Evolutionary conservation across 2,797 vertebrate genomes (phyloP), one percentile per base, ranked within the genome.

Genomic region (Protonibea diacanthus): DNA sequence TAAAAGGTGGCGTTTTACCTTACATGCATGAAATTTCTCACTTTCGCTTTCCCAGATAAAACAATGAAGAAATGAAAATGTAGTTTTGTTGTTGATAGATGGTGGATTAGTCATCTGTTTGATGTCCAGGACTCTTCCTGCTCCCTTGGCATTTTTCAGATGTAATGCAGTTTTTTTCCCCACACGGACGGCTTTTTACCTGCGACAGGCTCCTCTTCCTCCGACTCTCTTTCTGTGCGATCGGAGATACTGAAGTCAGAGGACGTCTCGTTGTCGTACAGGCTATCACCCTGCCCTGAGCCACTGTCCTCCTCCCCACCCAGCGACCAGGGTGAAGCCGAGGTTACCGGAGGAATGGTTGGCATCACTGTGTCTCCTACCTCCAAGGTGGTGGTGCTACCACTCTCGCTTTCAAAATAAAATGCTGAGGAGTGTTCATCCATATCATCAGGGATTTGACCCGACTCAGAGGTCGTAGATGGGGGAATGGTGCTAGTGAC

Each of bases 201-300:
- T 97, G 95, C 94, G 87, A 96, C 96, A 85, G 92, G 90, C 87
- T 96, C 92, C 90, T 95, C 90, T 88, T 95, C 95, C 92, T 96
- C 95, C 76, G 93, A 90, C 86, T 96, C 96, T 93, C 84, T 96
- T 81, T 97, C 97, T 69, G 93, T 95, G 87, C 89, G 93, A 73
- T 97, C 97, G 79, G 97, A 94, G 91, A 98, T 97, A 96, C 95
- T 97, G 96, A 99, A 98, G 96, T 98, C 98, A 86, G 97, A 97
- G 74, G 97, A 98, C 1, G 97, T 97, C 94, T 99, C 97, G 1
- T 97, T 98, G 95, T 99, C 97, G 20, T 94, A 97, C 89, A 96
- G 94, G 91, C 92, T 95, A 85, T 97, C 97, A 76, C 94, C 94
- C 92, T 95, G 97, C 69, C 97, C 97, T 79, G 98, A 99, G 87